Percentiles rank a stretch among this genome's conserved stretches.
Conservation (phyloP, 2,888 invertebrate genomes). For the Lathronympha strigana region DNA sequence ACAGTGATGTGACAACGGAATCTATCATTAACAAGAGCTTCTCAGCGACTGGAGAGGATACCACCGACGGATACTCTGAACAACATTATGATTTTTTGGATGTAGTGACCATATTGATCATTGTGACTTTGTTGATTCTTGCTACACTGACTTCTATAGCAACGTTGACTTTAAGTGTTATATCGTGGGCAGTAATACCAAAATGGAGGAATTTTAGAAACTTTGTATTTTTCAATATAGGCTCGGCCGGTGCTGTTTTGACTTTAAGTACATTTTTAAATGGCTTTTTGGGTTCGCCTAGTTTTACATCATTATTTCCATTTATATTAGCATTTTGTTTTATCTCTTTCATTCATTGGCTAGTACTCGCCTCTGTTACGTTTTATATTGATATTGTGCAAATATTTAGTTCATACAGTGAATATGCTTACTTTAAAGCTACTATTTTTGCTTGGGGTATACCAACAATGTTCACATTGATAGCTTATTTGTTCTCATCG, state of each 20-base stretch:
- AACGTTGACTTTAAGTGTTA: neutral
- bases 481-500: neutral
- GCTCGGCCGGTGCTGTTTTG: neutral
- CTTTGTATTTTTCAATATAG: neutral
- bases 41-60: neutral
- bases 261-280: neutral
- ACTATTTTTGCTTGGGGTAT: neutral
- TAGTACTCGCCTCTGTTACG: neutral
- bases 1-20: neutral
- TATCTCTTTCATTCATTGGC: neutral
- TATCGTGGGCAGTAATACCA: neutral
- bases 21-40: neutral
- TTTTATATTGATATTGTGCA: neutral
- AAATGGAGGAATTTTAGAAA: constrained; percentile 10
- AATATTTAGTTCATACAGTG: neutral
- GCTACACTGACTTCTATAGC: neutral
- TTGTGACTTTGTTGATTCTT: neutral
- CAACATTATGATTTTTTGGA: neutral
- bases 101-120: neutral
- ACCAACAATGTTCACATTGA: neutral
- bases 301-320: neutral
- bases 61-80: neutral
- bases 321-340: neutral
- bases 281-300: no score
- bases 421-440: neutral